Evolutionary conservation across 1,140 invertebrate genomes (phyloP).

Genomic region (Mamestra configurata): DNA sequence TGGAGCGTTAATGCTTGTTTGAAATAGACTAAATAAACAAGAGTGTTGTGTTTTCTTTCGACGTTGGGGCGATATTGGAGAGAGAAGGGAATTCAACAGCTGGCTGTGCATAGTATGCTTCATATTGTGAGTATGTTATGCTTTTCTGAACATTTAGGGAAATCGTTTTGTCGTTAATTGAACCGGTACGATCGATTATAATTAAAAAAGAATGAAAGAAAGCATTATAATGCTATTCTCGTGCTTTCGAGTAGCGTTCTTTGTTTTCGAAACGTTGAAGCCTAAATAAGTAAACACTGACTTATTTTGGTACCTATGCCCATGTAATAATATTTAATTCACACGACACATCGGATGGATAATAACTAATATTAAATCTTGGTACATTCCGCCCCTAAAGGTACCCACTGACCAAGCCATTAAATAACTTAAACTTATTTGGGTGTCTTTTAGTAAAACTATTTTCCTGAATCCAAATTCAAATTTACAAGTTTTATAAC

Average conservation of each 20-base stretch:
- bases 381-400: no score
- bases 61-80: conserved; percentile 69
- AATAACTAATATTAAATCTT: not conserved
- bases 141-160: conserved; percentile 34
- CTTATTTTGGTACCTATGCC: not conserved
- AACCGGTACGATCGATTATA: not conserved
- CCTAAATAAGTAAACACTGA: conserved; percentile 21
- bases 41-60: conserved; percentile 80
- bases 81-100: conserved; percentile 75
- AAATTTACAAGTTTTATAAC: not conserved
- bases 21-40: conserved; percentile 65
- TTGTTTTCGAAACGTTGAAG: conserved; percentile 22
- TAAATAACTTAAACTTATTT: no score
- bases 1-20: conserved; percentile 25
- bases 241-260: not conserved
- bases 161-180: not conserved
- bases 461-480: no score
- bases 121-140: conserved; percentile 79
- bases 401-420: no score
- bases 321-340: not conserved
- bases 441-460: no score
- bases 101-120: conserved; percentile 84
- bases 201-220: no score
- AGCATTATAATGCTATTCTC: not conserved
- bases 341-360: no score